Evolutionary conservation across 2,113 vertebrate genomes (phyloP), one percentile per base, ranked within the genome.

Genomic region (Toxotes chatareus): DNA sequence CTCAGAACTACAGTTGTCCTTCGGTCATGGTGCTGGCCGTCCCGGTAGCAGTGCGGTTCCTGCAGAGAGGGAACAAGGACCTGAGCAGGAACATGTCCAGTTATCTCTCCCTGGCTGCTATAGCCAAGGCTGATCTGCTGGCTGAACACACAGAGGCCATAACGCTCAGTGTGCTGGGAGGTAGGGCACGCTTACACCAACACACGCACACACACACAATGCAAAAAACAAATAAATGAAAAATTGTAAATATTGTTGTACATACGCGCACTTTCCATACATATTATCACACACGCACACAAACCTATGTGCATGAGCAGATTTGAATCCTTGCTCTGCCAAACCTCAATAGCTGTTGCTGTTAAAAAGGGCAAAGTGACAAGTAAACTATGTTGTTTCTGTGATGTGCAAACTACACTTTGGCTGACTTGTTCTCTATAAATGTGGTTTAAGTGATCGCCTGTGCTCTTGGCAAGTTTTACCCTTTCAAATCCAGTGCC

Each of bases 81-180:
- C 94, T 99, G 84, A 96, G 96, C 90, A 95, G 97, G 67, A 99
- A 97, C 91, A 97, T 99, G 97, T 97, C 98, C 31, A 99, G 96
- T 82, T 99, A 98, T 63, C 95, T 99, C 16, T 98, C 97, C 3
- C 80, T 99, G 94, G 98, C 97, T 7, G 96, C 97, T 1, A 99
- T 98, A 0, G 94, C 96, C 63, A 91, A 97, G 80, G 96, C 94
- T 0, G 97, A 98, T 3, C 95, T 99, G 46, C 93, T 99, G 91
- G 97, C 95, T 2, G 95, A 97, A 36, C 97, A 99, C 95, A 97
- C 96, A 0, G 95, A 97, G 27, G 92, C 93, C 71, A 97, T 99
- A 21, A 90, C 97, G 32, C 85, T 80, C 55, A 99, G 97, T 7
- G 93, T 99, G 56, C 94, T 98, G 3, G 96, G 95, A 97, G 98